Percentiles rank a stretch among this genome's conserved stretches.
phyloP scores from a whole-genome alignment of 1,140 invertebrate species.

The Drosophila tristis region DNA sequence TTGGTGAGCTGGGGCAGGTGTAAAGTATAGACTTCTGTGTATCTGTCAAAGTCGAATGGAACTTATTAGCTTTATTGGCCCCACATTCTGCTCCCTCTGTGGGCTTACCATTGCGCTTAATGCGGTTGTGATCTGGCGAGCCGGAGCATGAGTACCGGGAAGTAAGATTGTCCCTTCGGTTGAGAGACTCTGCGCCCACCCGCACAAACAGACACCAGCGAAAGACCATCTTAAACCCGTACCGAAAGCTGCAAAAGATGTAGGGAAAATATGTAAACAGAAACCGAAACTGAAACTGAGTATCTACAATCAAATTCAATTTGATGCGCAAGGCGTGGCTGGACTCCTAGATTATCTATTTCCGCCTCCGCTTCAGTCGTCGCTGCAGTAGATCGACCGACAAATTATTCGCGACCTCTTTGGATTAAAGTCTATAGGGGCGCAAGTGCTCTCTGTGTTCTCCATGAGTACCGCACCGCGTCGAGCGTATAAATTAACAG shows the following conservation, averaged over 20 bases:
- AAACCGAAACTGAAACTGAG: background rate
- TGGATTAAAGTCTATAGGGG: background rate
- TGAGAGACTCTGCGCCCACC: conserved; percentile 87
- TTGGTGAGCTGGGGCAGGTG: conserved; percentile 79
- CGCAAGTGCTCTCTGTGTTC: conserved; percentile 21
- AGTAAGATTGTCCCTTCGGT: conserved; percentile 88
- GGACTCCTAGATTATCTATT: conserved; percentile 10
- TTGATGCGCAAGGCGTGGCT: too few species aligned
- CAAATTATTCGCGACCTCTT: conserved; percentile 1
- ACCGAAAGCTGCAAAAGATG: conserved; percentile 89
- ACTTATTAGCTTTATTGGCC: conserved; percentile 12
- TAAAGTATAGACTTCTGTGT: conserved; percentile 84
- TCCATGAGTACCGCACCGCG: background rate
- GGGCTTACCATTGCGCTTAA: conserved; percentile 89
- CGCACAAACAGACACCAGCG: conserved; percentile 91
- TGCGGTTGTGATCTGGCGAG: conserved; percentile 89
- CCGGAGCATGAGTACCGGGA: conserved; percentile 89
- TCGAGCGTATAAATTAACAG: conserved; percentile 10
- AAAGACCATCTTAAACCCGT: conserved; percentile 95
- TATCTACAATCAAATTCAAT: too few species aligned
- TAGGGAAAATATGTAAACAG: background rate
- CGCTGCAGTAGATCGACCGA: conserved; percentile 9
- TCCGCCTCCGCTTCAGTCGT: conserved; percentile 3
- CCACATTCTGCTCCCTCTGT: background rate
- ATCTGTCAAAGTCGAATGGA: conserved; percentile 46